A percentile compares a stretch with the other conserved stretches of the same genome.
These are phyloP conservation scores for Ophioninae sp. DNA, from an alignment of 2,888 invertebrate genomes.

Conservation along the genomic window DNA sequence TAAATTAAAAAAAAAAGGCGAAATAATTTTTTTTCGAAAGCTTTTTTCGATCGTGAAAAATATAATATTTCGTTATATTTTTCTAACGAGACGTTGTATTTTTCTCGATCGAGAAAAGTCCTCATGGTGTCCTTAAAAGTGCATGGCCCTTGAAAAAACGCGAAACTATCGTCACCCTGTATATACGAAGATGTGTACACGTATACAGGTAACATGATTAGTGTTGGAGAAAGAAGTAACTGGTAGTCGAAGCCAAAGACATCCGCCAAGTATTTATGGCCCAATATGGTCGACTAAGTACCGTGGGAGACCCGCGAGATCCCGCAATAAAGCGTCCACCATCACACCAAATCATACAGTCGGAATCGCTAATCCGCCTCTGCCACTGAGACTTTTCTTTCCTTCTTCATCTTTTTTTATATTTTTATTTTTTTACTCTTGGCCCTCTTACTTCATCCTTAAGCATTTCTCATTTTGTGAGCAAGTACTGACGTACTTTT, in stretches of 20 bases:
- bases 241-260: constrained; percentile 71
- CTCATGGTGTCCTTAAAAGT: too few relatives aligned
- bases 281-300: constrained; percentile 72
- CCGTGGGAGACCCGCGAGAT: constrained; percentile 71
- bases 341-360: constrained; percentile 51
- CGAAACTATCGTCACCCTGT: not conserved
- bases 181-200: not conserved
- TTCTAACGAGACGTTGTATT: too few relatives aligned
- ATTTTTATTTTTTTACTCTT: constrained; percentile 30
- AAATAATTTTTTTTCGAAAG: too few relatives aligned
- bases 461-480: constrained; percentile 7
- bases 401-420: constrained; percentile 16
- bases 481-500: not conserved
- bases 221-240: constrained; percentile 66
- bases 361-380: constrained; percentile 70
- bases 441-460: constrained; percentile 12
- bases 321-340: constrained; percentile 56
- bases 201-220: constrained; percentile 13
- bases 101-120: too few relatives aligned
- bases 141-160: too few relatives aligned
- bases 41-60: too few relatives aligned
- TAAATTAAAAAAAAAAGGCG: too few relatives aligned
- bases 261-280: constrained; percentile 75
- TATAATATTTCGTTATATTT: too few relatives aligned
- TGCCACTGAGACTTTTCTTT: constrained; percentile 50